Percentiles rank a stretch among this genome's conserved stretches.
phyloP scores from a whole-genome alignment of 2,888 invertebrate species.

The Acanthoscelides obtectus region DNA sequence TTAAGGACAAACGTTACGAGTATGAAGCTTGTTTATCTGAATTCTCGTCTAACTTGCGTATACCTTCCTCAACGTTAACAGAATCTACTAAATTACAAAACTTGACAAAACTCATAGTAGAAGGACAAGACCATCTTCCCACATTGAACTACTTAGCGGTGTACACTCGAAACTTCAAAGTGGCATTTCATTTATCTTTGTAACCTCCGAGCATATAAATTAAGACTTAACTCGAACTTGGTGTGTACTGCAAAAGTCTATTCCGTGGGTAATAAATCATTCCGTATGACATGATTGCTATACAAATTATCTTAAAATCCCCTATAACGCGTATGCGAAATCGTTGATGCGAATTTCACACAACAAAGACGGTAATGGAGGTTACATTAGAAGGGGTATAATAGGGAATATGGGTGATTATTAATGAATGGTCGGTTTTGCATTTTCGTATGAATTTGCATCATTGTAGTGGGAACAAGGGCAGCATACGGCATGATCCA shows the following conservation, averaged over 20 bases:
- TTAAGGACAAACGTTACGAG: not conserved
- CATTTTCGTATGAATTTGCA: not conserved
- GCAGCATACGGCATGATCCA: not conserved
- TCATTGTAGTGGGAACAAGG: not conserved
- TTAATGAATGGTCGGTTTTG: not conserved
- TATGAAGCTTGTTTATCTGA: not conserved
- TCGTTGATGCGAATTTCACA: not conserved
- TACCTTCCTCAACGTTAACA: not conserved
- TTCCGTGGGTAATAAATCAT: not conserved
- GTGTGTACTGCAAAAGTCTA: not conserved
- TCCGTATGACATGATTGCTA: not conserved
- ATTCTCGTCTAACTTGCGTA: not conserved
- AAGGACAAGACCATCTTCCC: not conserved
- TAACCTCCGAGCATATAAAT: not conserved
- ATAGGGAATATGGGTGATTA: not conserved
- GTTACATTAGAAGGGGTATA: not conserved
- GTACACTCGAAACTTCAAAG: not conserved
- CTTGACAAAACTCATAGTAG: not conserved
- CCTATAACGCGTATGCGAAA: not conserved
- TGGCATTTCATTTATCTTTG: not conserved
- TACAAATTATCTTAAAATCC: not conserved
- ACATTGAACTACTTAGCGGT: not conserved
- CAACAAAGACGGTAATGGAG: not conserved
- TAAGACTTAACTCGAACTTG: not conserved
- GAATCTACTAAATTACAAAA: not conserved